Percentiles rank a stretch among this genome's conserved stretches.
Evolutionary conservation across 2,888 invertebrate species (phyloP).

Genomic region (Rugalucina vietnamica): DNA sequence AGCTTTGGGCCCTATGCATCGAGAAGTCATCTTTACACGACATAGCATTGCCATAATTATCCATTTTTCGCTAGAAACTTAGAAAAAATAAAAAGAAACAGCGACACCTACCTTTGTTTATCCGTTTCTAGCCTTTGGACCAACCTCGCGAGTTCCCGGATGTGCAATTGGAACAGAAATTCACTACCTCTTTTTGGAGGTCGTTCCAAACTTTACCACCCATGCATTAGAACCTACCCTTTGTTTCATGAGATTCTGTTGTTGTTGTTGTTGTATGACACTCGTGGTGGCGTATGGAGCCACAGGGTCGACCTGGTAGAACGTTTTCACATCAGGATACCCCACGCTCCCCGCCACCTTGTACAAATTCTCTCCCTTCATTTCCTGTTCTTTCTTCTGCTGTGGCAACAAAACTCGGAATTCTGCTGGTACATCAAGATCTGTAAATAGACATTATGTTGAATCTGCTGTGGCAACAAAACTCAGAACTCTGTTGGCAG

Average conservation of each 20-base stretch:
- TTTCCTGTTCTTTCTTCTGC: conserved; percentile 69
- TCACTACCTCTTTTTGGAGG: no score
- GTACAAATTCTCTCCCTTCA: conserved; percentile 75
- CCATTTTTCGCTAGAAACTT: no score
- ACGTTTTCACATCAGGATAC: conserved; percentile 87
- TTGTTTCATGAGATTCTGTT: conserved; percentile 59
- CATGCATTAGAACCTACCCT: conserved; percentile 50
- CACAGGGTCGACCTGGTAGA: conserved; percentile 87
- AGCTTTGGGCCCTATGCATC: no score
- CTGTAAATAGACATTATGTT: conserved; percentile 34
- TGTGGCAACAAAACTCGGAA: conserved; percentile 75
- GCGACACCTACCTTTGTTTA: no score
- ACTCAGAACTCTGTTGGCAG: conserved; percentile 77
- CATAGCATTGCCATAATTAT: no score
- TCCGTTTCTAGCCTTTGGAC: no score
- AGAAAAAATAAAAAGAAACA: no score
- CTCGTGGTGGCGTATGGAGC: conserved; percentile 96
- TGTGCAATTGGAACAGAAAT: no score
- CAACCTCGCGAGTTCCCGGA: no score
- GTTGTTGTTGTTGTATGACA: conserved; percentile 85
- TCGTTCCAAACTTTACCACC: no score
- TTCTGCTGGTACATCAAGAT: conserved; percentile 71
- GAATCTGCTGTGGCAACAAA: conserved; percentile 71
- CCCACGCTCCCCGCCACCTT: conserved; percentile 70
- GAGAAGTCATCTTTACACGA: no score